Percentiles rank a stretch among this genome's conserved stretches.
Evolutionary conservation across 2,797 vertebrate genomes (phyloP).

Genomic region (Typhlichthys subterraneus): DNA sequence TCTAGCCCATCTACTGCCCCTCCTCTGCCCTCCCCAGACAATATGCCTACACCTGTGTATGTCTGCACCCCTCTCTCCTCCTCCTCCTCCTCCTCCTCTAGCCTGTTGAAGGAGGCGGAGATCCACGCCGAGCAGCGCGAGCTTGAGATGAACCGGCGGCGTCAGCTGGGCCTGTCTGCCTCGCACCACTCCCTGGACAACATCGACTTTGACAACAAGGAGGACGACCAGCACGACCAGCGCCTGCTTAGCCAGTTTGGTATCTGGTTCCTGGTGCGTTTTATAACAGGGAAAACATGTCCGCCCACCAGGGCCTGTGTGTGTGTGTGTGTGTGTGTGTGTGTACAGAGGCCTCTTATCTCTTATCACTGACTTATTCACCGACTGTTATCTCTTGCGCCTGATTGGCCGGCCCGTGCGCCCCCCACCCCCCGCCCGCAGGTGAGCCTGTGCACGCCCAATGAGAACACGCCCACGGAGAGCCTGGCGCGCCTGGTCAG

Average conservation of each 20-base stretch:
- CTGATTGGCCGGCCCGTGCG: slow-evolving; percentile 16
- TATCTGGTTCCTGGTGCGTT: slow-evolving; percentile 97
- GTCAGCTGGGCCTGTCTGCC: slow-evolving; percentile 95
- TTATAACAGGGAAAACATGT: slow-evolving; percentile 11
- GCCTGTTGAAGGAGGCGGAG: slow-evolving; percentile 96
- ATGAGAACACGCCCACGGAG: slow-evolving; percentile 97
- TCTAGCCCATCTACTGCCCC: not conserved
- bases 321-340: slow-evolving; percentile 4
- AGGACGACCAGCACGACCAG: slow-evolving; percentile 97
- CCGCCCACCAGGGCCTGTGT: not conserved
- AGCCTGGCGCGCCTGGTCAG: slow-evolving; percentile 95
- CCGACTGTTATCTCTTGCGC: not conserved
- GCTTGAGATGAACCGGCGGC: slow-evolving; percentile 90
- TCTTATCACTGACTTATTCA: slow-evolving; percentile 23
- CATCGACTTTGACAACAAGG: slow-evolving; percentile 97
- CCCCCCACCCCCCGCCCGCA: slow-evolving; percentile 43
- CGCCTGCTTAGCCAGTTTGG: slow-evolving; percentile 97
- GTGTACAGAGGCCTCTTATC: not conserved
- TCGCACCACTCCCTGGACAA: slow-evolving; percentile 98
- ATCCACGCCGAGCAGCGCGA: slow-evolving; percentile 97
- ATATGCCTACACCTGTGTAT: not conserved
- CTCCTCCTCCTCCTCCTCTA: slow-evolving; percentile 44
- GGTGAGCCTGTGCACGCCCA: slow-evolving; percentile 98
- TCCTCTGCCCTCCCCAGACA: not conserved
- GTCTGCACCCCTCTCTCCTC: not conserved